These are phyloP conservation scores for Thera britannica DNA, from an alignment of 2,888 invertebrate species.

Conservation along the genomic window DNA sequence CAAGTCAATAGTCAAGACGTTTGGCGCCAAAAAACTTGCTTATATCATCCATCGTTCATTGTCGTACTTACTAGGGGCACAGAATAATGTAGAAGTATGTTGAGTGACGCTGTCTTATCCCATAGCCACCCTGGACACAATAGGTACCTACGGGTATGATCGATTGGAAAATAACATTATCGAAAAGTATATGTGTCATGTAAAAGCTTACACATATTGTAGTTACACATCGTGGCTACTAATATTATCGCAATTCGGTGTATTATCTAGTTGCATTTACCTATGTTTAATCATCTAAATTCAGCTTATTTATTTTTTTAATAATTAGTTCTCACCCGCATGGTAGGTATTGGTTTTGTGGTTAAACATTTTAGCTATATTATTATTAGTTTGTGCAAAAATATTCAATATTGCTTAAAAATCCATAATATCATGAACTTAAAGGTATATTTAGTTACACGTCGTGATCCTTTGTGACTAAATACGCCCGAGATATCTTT, in stretches of 20 bases:
- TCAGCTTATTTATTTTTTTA: too few relatives aligned
- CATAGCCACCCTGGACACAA: conserved; percentile 25
- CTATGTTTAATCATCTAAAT: too few relatives aligned
- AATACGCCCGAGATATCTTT: conserved; percentile 24
- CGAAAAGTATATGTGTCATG: conserved; percentile 40
- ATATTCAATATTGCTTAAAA: neutral
- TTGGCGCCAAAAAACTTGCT: conserved; percentile 54
- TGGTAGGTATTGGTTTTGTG: too few relatives aligned
- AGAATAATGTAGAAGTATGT: conserved; percentile 8
- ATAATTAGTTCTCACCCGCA: too few relatives aligned
- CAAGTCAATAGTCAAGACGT: conserved; percentile 22
- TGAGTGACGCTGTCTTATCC: conserved; percentile 38
- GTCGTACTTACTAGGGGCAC: conserved; percentile 37
- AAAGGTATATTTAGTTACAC: neutral
- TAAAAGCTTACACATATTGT: conserved; percentile 18
- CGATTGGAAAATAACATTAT: conserved; percentile 66
- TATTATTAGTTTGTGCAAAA: too few relatives aligned
- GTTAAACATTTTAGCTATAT: too few relatives aligned
- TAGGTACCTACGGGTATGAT: conserved; percentile 50
- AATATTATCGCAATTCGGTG: neutral
- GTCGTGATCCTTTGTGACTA: conserved; percentile 13
- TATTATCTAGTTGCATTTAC: too few relatives aligned
- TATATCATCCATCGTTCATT: conserved; percentile 50
- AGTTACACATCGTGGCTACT: neutral
- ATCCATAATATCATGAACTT: neutral